These are phyloP conservation scores for Hemicentrotus pulcherrimus DNA, from an alignment of 35 echinoderm and acorn worm genomes.

Conservation along the genomic window DNA sequence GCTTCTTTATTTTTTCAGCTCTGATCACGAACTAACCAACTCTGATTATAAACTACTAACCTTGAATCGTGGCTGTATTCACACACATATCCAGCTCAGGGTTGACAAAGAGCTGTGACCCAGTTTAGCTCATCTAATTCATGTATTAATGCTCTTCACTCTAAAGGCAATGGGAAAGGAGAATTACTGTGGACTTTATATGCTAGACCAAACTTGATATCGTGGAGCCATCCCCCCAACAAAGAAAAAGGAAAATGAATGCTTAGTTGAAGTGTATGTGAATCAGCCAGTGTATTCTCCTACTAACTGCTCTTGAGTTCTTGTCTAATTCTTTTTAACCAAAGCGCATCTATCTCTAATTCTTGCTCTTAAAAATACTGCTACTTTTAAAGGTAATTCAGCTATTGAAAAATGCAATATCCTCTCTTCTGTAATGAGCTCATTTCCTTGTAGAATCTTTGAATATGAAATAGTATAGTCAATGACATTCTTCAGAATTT, in stretches of 20 bases:
- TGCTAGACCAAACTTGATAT: background rate
- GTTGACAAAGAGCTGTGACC: background rate
- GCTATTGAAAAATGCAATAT: background rate
- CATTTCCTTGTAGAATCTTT: no score
- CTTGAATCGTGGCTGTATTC: background rate
- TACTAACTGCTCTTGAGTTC: background rate
- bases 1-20: background rate
- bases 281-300: background rate
- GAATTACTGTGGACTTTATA: background rate
- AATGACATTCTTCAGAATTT: no score
- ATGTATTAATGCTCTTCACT: background rate
- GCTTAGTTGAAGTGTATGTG: background rate
- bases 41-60: background rate
- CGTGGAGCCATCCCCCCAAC: no score
- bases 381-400: background rate
- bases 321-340: background rate
- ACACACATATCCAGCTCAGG: background rate
- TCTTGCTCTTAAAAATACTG: background rate
- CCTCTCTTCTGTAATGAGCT: no score
- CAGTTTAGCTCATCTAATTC: background rate
- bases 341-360: background rate
- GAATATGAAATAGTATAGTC: no score
- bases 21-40: background rate
- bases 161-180: background rate
- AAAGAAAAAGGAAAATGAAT: no score